Evolutionary conservation across 2,113 vertebrate genomes (phyloP).

Genomic region (Chloroceryle aenea): DNA sequence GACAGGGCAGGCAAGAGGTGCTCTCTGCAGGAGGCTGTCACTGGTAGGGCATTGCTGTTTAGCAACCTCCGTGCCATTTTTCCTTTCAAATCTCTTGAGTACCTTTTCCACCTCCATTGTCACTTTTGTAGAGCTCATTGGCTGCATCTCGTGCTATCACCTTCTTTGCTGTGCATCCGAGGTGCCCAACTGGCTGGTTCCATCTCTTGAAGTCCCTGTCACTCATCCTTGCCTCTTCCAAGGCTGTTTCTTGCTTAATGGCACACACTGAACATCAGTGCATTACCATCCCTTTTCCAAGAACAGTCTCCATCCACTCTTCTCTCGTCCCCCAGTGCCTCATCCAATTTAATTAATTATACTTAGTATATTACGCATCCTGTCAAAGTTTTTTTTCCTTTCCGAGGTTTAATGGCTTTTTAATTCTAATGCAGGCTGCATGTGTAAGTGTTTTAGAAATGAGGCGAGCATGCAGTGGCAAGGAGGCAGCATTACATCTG

Average conservation of each 20-base stretch:
- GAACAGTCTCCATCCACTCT: constrained; percentile 65
- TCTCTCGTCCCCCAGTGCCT: constrained; percentile 56
- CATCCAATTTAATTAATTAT: constrained; percentile 77
- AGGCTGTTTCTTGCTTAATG: constrained; percentile 27
- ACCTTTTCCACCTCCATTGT: not conserved
- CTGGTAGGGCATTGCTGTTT: not conserved
- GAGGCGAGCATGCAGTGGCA: constrained; percentile 31
- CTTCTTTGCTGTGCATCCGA: not conserved
- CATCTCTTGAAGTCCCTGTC: not conserved
- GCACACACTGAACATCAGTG: constrained; percentile 4
- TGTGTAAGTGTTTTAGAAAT: constrained; percentile 48
- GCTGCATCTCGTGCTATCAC: not conserved
- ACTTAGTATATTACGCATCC: constrained; percentile 72
- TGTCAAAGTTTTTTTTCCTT: constrained; percentile 76
- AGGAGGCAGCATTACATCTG: constrained; percentile 11
- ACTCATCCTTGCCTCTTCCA: not conserved
- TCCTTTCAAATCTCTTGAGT: not conserved
- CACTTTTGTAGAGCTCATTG: not conserved
- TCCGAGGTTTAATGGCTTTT: constrained; percentile 71
- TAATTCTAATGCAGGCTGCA: constrained; percentile 67
- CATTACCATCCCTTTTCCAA: constrained; percentile 63
- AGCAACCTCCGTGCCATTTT: not conserved
- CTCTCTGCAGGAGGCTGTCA: not conserved
- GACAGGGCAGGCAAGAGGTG: not conserved
- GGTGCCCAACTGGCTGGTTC: constrained; percentile 45